A percentile compares a stretch with the other conserved stretches of the same genome.
Conservation (phyloP, 2,797 vertebrate genomes). For the Semaprochilodus insignis region DNA sequence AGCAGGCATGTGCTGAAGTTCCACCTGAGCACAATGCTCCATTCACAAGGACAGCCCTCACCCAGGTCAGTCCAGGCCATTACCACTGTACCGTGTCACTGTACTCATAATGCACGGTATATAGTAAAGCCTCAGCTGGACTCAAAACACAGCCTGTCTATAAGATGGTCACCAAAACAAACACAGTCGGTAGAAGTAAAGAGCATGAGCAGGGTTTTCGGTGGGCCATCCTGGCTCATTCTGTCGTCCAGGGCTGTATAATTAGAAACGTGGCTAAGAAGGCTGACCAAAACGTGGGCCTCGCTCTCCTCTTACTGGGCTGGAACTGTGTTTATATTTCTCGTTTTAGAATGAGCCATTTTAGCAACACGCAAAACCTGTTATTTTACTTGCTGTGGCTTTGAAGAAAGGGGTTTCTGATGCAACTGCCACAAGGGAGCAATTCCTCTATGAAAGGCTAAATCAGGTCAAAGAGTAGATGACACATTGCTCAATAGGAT, state of each 20-base stretch:
- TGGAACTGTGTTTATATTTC: slow-evolving; percentile 76
- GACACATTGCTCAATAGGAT: slow-evolving; percentile 55
- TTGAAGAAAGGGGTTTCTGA: slow-evolving; percentile 70
- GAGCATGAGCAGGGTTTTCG: slow-evolving; percentile 34
- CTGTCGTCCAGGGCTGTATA: slow-evolving; percentile 54
- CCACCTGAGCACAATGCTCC: slow-evolving; percentile 22
- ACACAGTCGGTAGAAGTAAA: slow-evolving; percentile 44
- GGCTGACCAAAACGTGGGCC: slow-evolving; percentile 70
- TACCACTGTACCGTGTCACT: slow-evolving; percentile 28
- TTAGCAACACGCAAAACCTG: slow-evolving; percentile 75
- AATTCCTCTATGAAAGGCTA: slow-evolving; percentile 58
- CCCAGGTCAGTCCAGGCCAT: slow-evolving; percentile 29
- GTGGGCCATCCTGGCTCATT: slow-evolving; percentile 17
- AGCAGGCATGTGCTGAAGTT: background rate
- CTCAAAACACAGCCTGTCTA: slow-evolving; percentile 49
- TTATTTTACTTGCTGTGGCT: slow-evolving; percentile 75
- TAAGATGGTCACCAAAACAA: slow-evolving; percentile 48
- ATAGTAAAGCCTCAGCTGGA: slow-evolving; percentile 48
- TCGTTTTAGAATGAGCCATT: slow-evolving; percentile 78
- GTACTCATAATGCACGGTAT: slow-evolving; percentile 45
- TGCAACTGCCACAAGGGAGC: slow-evolving; percentile 63
- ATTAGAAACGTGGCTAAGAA: slow-evolving; percentile 70
- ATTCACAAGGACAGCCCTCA: slow-evolving; percentile 28
- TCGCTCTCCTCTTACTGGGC: slow-evolving; percentile 75
- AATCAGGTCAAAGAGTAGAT: slow-evolving; percentile 66